These are phyloP conservation scores for Pelagia noctiluca DNA, from an alignment of 30 jellyfish, hydroid and myxozoan genomes.

Conservation along the genomic window DNA sequence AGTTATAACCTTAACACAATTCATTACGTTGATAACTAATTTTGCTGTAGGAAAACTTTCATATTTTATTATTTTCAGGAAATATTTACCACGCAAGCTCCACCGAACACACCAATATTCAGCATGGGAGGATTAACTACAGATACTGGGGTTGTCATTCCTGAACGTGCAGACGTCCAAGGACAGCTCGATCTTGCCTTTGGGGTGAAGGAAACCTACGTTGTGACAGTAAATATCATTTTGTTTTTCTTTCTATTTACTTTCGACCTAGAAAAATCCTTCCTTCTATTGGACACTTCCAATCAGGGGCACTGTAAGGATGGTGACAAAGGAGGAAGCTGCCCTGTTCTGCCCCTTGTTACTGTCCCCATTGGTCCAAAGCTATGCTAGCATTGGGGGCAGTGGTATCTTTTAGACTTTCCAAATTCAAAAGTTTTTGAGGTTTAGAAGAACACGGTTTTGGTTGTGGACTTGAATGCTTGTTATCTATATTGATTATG, in stretches of 20 bases:
- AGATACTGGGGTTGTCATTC: not conserved
- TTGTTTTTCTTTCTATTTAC: too few species aligned
- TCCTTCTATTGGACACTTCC: too few species aligned
- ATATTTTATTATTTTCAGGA: slow-evolving; percentile 36
- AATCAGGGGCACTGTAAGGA: too few species aligned
- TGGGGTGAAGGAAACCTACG: slow-evolving; percentile 79
- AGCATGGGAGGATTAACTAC: slow-evolving; percentile 32
- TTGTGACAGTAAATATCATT: slow-evolving; percentile 53
- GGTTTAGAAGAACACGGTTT: too few species aligned
- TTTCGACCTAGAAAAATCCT: too few species aligned
- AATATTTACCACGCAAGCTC: slow-evolving; percentile 53
- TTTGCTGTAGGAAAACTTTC: too few species aligned
- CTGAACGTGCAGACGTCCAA: slow-evolving; percentile 38
- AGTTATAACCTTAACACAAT: too few species aligned
- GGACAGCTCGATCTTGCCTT: slow-evolving; percentile 71
- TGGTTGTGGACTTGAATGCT: not conserved
- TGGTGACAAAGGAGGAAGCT: too few species aligned
- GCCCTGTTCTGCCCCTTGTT: too few species aligned
- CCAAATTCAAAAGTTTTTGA: not conserved
- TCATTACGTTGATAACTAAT: too few species aligned
- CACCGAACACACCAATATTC: slow-evolving; percentile 77
- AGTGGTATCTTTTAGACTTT: not conserved
- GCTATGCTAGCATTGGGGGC: not conserved
- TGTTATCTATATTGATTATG: not conserved
- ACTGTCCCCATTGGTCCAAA: not conserved